Conservation (phyloP, 2,113 vertebrate genomes). For the Chunga burmeisteri region DNA sequence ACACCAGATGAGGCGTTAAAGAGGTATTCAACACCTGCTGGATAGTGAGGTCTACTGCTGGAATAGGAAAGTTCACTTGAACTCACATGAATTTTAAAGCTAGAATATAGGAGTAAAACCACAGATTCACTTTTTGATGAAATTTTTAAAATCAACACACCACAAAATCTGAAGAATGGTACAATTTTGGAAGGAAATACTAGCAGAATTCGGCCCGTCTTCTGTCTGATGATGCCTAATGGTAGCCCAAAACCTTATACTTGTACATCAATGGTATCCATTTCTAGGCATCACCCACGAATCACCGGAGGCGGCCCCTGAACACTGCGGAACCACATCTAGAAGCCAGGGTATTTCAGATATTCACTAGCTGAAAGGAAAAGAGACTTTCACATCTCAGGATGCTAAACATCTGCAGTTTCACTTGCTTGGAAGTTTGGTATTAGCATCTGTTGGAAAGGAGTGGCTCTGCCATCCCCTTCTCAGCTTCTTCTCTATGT, state of each 20-base stretch:
- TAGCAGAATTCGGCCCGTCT: background rate
- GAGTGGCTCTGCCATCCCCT: background rate
- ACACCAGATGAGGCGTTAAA: background rate
- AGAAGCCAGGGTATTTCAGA: background rate
- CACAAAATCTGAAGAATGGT: background rate
- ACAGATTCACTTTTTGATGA: background rate
- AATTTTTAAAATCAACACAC: background rate
- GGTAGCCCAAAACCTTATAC: background rate
- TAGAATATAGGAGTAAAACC: background rate
- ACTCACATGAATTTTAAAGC: background rate
- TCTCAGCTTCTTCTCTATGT: background rate
- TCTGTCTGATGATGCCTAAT: background rate
- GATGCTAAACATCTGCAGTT: background rate
- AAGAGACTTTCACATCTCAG: background rate
- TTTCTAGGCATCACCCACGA: background rate
- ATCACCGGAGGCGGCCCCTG: background rate
- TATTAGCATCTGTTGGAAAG: background rate
- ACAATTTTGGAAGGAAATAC: background rate
- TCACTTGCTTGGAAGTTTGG: background rate
- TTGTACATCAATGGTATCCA: fast-evolving
- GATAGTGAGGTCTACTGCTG: background rate
- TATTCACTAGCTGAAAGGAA: background rate
- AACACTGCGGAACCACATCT: background rate
- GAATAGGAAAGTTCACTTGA: background rate
- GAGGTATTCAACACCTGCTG: background rate